Evolutionary conservation across 1,140 invertebrate genomes (phyloP).

Genomic region (Copidosoma floridanum): DNA sequence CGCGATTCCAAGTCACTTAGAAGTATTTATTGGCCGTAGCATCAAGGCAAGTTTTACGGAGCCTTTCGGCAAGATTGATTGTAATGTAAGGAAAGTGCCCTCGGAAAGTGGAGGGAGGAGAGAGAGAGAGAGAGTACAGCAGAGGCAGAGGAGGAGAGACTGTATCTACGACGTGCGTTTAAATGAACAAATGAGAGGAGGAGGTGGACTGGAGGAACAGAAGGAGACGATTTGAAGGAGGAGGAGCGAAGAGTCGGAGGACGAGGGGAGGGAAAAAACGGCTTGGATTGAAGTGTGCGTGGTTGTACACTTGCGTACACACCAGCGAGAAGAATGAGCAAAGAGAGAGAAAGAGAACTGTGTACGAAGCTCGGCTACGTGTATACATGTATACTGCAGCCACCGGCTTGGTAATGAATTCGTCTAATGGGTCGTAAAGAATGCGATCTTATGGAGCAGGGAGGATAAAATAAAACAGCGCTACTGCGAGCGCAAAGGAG

Average conservation of each 20-base stretch:
- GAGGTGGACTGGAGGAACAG: neutral
- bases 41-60: neutral
- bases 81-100: slow-evolving; percentile 1
- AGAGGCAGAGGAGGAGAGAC: neutral
- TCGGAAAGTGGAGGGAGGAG: no score
- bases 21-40: slow-evolving; percentile 13
- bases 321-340: slow-evolving; percentile 7
- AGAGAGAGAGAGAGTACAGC: neutral
- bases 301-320: no score
- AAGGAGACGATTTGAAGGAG: slow-evolving; percentile 13
- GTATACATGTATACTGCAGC: no score
- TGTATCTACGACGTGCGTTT: neutral
- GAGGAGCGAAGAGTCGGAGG: slow-evolving; percentile 32
- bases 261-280: slow-evolving; percentile 13
- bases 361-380: no score
- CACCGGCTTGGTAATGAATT: slow-evolving; percentile 55
- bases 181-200: slow-evolving; percentile 14
- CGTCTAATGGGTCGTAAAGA: slow-evolving; percentile 59
- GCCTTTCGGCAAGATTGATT: neutral
- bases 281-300: no score
- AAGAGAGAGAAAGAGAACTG: slow-evolving; percentile 7
- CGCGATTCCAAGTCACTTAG: neutral
- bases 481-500: slow-evolving; percentile 46
- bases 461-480: slow-evolving; percentile 55
- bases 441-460: slow-evolving; percentile 57